Percentiles rank a stretch among this genome's conserved stretches.
These are phyloP conservation scores for Heliconius hortense DNA, from an alignment of 2,888 invertebrate species.

Conservation along the genomic window DNA sequence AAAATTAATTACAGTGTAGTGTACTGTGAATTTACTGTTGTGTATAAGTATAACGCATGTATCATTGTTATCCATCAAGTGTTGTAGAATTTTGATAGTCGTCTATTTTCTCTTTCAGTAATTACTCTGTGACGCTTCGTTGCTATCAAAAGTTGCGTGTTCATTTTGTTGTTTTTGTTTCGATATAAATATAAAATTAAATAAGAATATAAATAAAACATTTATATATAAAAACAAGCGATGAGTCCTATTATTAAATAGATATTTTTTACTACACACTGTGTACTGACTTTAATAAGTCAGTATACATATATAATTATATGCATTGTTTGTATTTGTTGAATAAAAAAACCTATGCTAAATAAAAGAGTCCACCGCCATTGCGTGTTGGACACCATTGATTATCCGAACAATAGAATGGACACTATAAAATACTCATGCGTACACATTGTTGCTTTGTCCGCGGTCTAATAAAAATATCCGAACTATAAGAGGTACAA, in stretches of 20 bases:
- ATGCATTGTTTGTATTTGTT: neutral
- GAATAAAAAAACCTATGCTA: slow-evolving; percentile 3
- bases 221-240: neutral
- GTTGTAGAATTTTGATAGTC: slow-evolving; percentile 39
- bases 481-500: neutral
- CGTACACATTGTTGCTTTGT: slow-evolving; percentile 46
- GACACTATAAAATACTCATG: slow-evolving; percentile 55
- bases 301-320: too few species aligned
- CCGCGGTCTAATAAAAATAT: slow-evolving; percentile 20
- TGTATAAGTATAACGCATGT: slow-evolving; percentile 34
- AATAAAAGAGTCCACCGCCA: slow-evolving; percentile 32
- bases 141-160: slow-evolving; percentile 27
- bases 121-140: slow-evolving; percentile 39
- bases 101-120: slow-evolving; percentile 39
- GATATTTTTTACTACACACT: neutral
- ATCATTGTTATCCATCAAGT: slow-evolving; percentile 33
- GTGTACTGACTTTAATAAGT: neutral
- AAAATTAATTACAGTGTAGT: slow-evolving; percentile 6
- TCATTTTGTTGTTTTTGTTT: slow-evolving; percentile 21
- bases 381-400: slow-evolving; percentile 38
- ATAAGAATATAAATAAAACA: neutral
- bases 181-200: slow-evolving; percentile 6
- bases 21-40: slow-evolving; percentile 19
- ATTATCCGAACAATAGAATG: slow-evolving; percentile 52
- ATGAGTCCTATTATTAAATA: neutral